Conservation (phyloP, 2,113 vertebrate genomes). For the Tragelaphus imberbis region DNA sequence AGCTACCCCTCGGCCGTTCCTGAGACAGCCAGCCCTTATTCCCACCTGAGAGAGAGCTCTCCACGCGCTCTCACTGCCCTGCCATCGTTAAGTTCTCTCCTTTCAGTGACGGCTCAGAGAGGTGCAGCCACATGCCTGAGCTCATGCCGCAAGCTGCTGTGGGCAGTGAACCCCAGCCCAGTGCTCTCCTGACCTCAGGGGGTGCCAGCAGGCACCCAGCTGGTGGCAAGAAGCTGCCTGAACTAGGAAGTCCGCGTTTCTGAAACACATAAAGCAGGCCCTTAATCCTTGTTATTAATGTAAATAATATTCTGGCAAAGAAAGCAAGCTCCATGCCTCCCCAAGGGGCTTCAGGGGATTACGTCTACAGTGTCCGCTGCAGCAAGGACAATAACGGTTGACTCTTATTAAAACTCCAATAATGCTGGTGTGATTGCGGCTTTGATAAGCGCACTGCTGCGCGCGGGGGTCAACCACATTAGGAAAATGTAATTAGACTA, state of each 20-base stretch:
- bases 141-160: neutral
- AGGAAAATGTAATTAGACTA: constrained; percentile 76
- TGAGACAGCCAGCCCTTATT: accelerated
- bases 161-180: neutral
- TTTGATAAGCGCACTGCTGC: constrained; percentile 60
- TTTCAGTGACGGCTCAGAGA: neutral
- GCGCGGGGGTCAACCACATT: constrained; percentile 61
- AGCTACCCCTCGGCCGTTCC: neutral
- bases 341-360: neutral
- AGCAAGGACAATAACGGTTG: constrained; percentile 43
- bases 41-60: neutral
- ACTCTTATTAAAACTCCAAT: constrained; percentile 66
- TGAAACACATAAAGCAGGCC: neutral
- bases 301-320: constrained; percentile 60
- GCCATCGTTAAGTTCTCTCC: accelerated
- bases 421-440: constrained; percentile 44
- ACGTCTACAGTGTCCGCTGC: neutral
- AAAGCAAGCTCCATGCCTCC: constrained; percentile 4
- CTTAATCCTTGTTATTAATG: constrained; percentile 58
- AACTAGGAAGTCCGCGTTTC: neutral
- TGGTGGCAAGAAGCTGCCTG: neutral
- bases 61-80: accelerated
- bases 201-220: neutral
- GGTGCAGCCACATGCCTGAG: accelerated
- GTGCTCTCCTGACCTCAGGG: neutral